These are phyloP conservation scores for Uloborus plumipes DNA, from an alignment of 2,888 invertebrate genomes.

Conservation along the genomic window DNA sequence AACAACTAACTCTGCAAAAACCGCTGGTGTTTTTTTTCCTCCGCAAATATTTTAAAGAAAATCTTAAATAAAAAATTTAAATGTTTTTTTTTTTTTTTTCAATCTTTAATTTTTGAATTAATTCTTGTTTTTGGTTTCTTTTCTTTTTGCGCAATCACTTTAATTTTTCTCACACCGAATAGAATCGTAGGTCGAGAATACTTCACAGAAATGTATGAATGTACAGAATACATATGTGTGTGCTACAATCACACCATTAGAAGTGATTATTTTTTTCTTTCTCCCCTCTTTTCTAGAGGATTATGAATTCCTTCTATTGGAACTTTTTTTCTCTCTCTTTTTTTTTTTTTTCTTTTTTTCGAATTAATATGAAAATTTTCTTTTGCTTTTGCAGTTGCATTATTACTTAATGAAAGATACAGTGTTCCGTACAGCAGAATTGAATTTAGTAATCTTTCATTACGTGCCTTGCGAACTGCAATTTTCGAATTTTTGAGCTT, in stretches of 20 bases:
- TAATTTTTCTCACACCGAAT: neutral
- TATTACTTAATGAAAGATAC: too few relatives aligned
- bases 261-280: neutral
- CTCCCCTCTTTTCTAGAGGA: neutral
- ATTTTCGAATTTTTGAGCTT: too few relatives aligned
- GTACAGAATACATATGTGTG: neutral
- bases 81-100: neutral
- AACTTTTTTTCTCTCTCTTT: too few relatives aligned
- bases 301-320: neutral
- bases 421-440: too few relatives aligned
- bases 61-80: conserved; percentile 4
- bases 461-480: too few relatives aligned
- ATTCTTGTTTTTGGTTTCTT: neutral
- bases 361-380: too few relatives aligned
- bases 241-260: neutral
- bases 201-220: neutral
- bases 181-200: too few relatives aligned
- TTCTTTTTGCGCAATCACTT: neutral
- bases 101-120: neutral
- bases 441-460: too few relatives aligned
- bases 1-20: conserved; percentile 48
- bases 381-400: too few relatives aligned
- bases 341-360: too few relatives aligned
- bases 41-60: neutral
- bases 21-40: conserved; percentile 7